Percentiles rank a stretch among this genome's conserved stretches.
phyloP scores from a whole-genome alignment of 2,888 invertebrate genomes.

The Dioctria rufipes region DNA sequence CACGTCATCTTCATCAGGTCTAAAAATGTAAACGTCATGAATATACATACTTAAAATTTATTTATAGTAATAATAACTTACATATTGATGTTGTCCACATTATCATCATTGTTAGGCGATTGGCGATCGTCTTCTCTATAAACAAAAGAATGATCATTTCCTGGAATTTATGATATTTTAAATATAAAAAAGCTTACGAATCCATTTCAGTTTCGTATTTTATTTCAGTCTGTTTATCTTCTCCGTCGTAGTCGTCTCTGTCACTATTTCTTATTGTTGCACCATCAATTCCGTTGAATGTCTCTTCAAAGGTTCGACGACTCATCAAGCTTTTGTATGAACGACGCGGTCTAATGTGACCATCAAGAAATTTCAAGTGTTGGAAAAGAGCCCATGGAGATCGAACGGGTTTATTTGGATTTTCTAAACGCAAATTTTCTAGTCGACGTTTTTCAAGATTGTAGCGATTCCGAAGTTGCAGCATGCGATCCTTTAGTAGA shows the following conservation, averaged over 20 bases:
- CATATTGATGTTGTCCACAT: constrained; percentile 29
- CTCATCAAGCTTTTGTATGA: constrained; percentile 67
- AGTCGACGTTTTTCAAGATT: constrained; percentile 71
- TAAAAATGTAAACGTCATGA: constrained; percentile 26
- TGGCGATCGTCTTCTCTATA: constrained; percentile 35
- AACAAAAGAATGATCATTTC: not conserved
- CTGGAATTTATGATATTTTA: not conserved
- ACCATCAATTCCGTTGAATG: constrained; percentile 14
- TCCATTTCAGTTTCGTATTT: constrained; percentile 57
- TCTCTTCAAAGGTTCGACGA: constrained; percentile 50
- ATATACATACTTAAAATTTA: not conserved
- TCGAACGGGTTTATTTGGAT: constrained; percentile 63
- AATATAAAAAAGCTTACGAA: constrained; percentile 49
- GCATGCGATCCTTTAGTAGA: constrained; percentile 70
- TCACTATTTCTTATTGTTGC: constrained; percentile 3
- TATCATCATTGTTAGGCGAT: constrained; percentile 22
- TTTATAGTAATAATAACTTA: not conserved
- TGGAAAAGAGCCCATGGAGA: constrained; percentile 71
- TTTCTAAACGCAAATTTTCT: constrained; percentile 65
- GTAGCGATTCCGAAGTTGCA: constrained; percentile 71
- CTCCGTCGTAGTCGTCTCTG: constrained; percentile 27
- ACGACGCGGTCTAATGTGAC: constrained; percentile 69
- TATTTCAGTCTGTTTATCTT: constrained; percentile 40
- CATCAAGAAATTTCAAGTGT: constrained; percentile 68
- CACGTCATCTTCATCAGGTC: constrained; percentile 55